Evolutionary conservation across 2,888 invertebrate genomes (phyloP).

Genomic region (Coelinius sp.): DNA sequence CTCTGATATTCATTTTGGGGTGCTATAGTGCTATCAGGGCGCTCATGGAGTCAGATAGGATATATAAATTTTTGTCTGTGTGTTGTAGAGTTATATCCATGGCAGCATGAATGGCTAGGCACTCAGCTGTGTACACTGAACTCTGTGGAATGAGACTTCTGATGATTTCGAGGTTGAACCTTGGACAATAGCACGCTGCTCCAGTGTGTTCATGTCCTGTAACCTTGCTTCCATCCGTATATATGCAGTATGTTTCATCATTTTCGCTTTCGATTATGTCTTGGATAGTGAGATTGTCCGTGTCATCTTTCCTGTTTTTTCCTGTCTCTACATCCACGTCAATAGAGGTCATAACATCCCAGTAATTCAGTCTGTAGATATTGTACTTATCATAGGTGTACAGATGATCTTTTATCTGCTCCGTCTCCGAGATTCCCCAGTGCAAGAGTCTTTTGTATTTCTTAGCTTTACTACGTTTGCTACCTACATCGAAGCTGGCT

Average conservation of each 20-base stretch:
- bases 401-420: not conserved
- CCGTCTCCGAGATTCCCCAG: not conserved
- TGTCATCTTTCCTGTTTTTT: not conserved
- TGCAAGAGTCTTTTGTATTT: not conserved
- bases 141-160: not conserved
- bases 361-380: conserved; percentile 7
- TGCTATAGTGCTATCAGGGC: not conserved
- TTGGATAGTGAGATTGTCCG: not conserved
- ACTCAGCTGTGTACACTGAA: conserved; percentile 17
- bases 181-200: not conserved
- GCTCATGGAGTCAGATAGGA: conserved; percentile 12
- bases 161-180: not conserved
- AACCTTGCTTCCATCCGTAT: conserved; percentile 26
- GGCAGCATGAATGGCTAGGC: not conserved
- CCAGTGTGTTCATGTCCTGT: not conserved
- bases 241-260: not conserved
- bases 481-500: no score
- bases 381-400: not conserved
- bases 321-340: not conserved
- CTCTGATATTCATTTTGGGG: conserved; percentile 1
- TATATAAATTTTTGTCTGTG: not conserved
- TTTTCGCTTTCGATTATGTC: not conserved
- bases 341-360: not conserved
- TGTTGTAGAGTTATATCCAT: conserved; percentile 15
- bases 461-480: not conserved